Evolutionary conservation across 53 echinoderm and acorn worm genomes (phyloP).

Genomic region (Zoroaster sp.): DNA sequence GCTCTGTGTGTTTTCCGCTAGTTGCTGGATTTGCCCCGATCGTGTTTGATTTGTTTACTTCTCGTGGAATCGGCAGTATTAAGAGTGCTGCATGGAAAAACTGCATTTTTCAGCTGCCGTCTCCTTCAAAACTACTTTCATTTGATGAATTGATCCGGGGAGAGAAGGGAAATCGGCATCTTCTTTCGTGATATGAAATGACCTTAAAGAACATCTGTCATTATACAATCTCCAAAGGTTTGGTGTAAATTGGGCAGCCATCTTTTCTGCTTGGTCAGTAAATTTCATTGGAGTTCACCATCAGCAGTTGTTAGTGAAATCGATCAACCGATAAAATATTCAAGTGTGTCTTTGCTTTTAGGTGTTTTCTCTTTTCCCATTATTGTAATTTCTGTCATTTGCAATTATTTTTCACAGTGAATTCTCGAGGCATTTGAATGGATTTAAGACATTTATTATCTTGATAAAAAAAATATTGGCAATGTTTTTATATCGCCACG

Average conservation of each 20-base stretch:
- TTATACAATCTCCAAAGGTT: neutral
- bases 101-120: neutral
- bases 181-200: too few relatives aligned
- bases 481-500: too few relatives aligned
- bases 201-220: too few relatives aligned
- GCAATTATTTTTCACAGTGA: neutral
- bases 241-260: neutral
- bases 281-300: neutral
- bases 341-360: neutral
- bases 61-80: too few relatives aligned
- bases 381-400: too few relatives aligned
- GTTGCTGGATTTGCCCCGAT: neutral
- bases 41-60: neutral
- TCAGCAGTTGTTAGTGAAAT: neutral
- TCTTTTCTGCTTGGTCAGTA: neutral
- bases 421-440: neutral
- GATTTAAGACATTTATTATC: too few relatives aligned
- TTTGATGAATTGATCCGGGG: neutral
- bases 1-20: neutral
- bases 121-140: neutral
- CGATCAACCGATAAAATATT: neutral
- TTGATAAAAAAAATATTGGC: too few relatives aligned
- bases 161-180: too few relatives aligned
- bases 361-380: too few relatives aligned
- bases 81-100: too few relatives aligned